Evolutionary conservation across 2,113 vertebrate genomes (phyloP).

Genomic region (Phoxinus phoxinus): DNA sequence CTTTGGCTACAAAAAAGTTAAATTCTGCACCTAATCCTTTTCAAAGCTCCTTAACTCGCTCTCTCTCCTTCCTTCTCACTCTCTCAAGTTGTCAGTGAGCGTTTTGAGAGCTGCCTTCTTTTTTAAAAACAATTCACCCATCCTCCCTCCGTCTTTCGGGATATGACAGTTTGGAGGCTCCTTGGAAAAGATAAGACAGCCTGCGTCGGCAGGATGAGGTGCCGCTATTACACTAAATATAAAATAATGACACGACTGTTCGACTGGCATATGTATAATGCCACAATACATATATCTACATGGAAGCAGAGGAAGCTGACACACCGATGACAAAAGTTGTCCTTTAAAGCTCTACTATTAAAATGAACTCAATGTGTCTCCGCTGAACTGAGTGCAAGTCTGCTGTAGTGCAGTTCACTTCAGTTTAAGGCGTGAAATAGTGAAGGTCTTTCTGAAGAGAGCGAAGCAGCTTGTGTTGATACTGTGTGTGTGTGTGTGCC

Average conservation of each 20-base stretch:
- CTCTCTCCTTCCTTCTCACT: slow-evolving; percentile 45
- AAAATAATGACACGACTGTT: slow-evolving; percentile 9
- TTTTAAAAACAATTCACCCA: slow-evolving; percentile 56
- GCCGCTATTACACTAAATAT: slow-evolving; percentile 27
- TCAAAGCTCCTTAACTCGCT: slow-evolving; percentile 71
- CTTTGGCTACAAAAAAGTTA: slow-evolving; percentile 69
- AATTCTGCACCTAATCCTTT: slow-evolving; percentile 77
- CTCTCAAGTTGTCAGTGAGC: slow-evolving; percentile 61
- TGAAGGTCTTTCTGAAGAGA: slow-evolving; percentile 41
- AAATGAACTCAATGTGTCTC: slow-evolving; percentile 42
- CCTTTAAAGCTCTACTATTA: slow-evolving; percentile 38
- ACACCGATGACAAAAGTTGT: slow-evolving; percentile 30
- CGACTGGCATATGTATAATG: slow-evolving; percentile 45
- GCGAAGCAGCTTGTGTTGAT: slow-evolving; percentile 44
- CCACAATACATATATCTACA: slow-evolving; percentile 45
- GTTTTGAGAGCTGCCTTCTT: slow-evolving; percentile 49
- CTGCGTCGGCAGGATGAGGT: slow-evolving; percentile 16
- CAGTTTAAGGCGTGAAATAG: slow-evolving; percentile 37
- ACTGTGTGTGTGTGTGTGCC: slow-evolving; percentile 13
- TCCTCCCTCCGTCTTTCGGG: slow-evolving; percentile 33
- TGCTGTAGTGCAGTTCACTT: slow-evolving; percentile 24
- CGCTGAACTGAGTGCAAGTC: slow-evolving; percentile 20
- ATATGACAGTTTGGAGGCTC: slow-evolving; percentile 31
- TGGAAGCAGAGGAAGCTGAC: slow-evolving; percentile 39
- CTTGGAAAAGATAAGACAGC: slow-evolving; percentile 15